phyloP scores from a whole-genome alignment of 2,888 invertebrate species.

The Scotopteryx bipunctaria region DNA sequence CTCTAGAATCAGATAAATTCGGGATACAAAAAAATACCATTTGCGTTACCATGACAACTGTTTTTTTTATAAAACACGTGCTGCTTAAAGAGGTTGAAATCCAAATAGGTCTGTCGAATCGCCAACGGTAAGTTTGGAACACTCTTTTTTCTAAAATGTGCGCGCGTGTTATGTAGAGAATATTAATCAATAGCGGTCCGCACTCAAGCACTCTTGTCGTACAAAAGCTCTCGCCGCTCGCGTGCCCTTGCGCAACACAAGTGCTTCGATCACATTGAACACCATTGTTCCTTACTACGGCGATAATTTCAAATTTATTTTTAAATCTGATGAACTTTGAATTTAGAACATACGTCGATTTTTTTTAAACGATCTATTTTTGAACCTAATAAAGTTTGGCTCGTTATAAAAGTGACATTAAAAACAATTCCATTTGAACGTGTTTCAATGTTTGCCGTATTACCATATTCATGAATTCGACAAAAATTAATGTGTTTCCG shows the following conservation, averaged over 20 bases:
- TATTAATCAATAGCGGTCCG: constrained; percentile 30
- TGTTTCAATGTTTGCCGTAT: constrained; percentile 16
- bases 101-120: too few relatives aligned
- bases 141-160: neutral
- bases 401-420: too few relatives aligned
- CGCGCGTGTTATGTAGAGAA: constrained; percentile 21
- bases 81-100: too few relatives aligned
- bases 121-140: too few relatives aligned
- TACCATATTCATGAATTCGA: constrained; percentile 37
- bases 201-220: constrained; percentile 30
- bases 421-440: too few relatives aligned
- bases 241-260: constrained; percentile 34
- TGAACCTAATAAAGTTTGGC: too few relatives aligned
- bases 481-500: constrained; percentile 38
- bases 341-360: neutral
- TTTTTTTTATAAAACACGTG: too few relatives aligned
- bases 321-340: neutral
- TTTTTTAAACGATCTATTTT: neutral
- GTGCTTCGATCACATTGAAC: constrained; percentile 32
- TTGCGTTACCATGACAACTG: too few relatives aligned
- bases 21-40: too few relatives aligned
- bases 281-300: constrained; percentile 38
- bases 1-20: too few relatives aligned
- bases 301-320: constrained; percentile 10
- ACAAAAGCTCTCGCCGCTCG: constrained; percentile 35